These are phyloP conservation scores for Neoascia interrupta DNA, from an alignment of 2,888 invertebrate genomes.

Conservation along the genomic window DNA sequence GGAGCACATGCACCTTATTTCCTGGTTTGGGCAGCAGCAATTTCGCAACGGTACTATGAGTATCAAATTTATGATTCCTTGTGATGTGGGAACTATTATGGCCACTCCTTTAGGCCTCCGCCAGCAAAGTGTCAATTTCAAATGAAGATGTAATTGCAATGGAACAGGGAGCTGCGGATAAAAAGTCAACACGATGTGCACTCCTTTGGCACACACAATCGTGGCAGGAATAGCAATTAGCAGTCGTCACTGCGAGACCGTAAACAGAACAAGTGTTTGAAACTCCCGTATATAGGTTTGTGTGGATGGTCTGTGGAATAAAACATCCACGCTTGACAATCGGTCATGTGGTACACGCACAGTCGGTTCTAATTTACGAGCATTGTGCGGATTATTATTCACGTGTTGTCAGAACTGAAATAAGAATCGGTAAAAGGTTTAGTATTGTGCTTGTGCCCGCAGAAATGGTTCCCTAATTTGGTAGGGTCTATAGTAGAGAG, in stretches of 20 bases:
- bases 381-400: conserved; percentile 56
- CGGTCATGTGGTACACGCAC: conserved; percentile 57
- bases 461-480: too few species aligned
- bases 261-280: conserved; percentile 42
- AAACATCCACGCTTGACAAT: conserved; percentile 28
- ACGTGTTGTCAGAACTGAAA: conserved; percentile 61
- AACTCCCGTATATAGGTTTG: conserved; percentile 29
- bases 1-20: conserved; percentile 17
- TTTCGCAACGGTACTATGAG: conserved; percentile 43
- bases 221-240: conserved; percentile 66
- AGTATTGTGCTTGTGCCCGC: too few species aligned
- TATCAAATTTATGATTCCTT: conserved; percentile 45
- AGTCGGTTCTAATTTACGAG: conserved; percentile 62
- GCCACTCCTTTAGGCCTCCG: conserved; percentile 38
- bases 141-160: conserved; percentile 65
- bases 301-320: neutral
- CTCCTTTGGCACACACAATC: conserved; percentile 43
- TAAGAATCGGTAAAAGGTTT: conserved; percentile 6
- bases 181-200: conserved; percentile 25
- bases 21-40: conserved; percentile 39
- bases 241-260: conserved; percentile 53
- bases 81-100: conserved; percentile 11
- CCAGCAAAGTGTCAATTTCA: conserved; percentile 49
- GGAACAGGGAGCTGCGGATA: conserved; percentile 36
- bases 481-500: neutral